These are phyloP conservation scores for Rhinoderma darwinii DNA, from an alignment of 2,113 vertebrate species.

Conservation along the genomic window DNA sequence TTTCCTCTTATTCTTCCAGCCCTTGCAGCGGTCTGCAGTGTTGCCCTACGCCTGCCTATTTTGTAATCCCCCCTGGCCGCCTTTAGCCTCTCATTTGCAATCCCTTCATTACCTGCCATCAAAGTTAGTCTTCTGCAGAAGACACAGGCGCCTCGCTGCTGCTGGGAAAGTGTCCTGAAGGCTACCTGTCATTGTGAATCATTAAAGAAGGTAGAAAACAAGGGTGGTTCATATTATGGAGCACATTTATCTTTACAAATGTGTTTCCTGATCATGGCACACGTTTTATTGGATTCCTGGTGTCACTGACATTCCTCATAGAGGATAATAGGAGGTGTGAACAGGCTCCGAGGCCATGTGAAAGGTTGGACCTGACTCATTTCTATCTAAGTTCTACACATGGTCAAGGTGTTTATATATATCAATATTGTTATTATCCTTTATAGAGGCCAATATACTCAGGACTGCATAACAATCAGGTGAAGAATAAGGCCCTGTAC, in stretches of 20 bases:
- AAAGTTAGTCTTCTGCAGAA: neutral
- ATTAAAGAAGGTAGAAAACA: constrained; percentile 19
- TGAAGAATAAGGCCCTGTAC: neutral
- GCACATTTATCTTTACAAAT: constrained; percentile 24
- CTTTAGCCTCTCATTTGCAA: constrained; percentile 2
- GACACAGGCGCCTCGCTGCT: neutral
- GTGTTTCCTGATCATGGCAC: constrained; percentile 29
- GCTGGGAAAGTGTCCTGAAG: constrained; percentile 23
- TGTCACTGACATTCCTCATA: constrained; percentile 27
- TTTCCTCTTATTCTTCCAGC: neutral
- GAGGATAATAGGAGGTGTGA: neutral
- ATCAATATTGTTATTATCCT: neutral
- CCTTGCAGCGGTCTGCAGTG: neutral
- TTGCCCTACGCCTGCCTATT: neutral
- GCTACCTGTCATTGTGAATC: constrained; percentile 28
- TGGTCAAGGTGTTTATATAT: constrained; percentile 5
- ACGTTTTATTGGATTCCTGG: constrained; percentile 31
- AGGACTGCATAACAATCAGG: neutral
- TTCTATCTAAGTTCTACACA: neutral
- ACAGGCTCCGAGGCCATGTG: neutral
- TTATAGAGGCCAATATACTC: neutral
- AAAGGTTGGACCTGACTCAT: neutral
- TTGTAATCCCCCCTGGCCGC: neutral
- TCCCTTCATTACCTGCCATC: constrained; percentile 25
- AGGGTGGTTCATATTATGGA: constrained; percentile 16